Evolutionary conservation across 2,888 invertebrate genomes (phyloP).

Genomic region (Agrochola macilenta): DNA sequence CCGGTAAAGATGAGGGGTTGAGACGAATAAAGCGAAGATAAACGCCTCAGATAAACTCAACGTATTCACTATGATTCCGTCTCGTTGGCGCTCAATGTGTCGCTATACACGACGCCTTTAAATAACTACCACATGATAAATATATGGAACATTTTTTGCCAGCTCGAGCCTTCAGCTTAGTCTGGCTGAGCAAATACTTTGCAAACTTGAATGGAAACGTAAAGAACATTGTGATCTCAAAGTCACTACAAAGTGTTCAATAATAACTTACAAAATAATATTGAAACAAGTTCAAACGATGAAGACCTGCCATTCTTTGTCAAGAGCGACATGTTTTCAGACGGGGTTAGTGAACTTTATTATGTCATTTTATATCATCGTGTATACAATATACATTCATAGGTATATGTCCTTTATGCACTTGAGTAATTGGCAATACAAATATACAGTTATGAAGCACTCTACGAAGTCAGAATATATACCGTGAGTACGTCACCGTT

Average conservation of each 20-base stretch:
- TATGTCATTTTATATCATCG: conserved; percentile 23
- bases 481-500: background rate
- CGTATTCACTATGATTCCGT: conserved; percentile 67
- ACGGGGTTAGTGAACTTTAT: conserved; percentile 55
- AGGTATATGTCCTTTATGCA: conserved; percentile 3
- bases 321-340: conserved; percentile 36
- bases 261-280: conserved; percentile 40
- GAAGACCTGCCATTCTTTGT: conserved; percentile 35
- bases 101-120: conserved; percentile 52
- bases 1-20: conserved; percentile 69
- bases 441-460: background rate
- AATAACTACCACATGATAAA: conserved; percentile 59
- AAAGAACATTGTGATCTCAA: conserved; percentile 39
- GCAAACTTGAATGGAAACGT: conserved; percentile 42
- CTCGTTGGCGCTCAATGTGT: conserved; percentile 67
- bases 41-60: conserved; percentile 67
- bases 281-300: conserved; percentile 32
- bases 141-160: conserved; percentile 45
- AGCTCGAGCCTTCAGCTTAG: conserved; percentile 20
- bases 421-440: conserved; percentile 12
- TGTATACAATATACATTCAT: conserved; percentile 10
- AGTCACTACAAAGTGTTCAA: conserved; percentile 38
- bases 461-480: background rate
- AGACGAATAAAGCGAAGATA: conserved; percentile 69
- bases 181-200: conserved; percentile 32